Base-by-base conservation (phyloP, 1,140 invertebrate species). In the Antheraea mylitta region DNA sequence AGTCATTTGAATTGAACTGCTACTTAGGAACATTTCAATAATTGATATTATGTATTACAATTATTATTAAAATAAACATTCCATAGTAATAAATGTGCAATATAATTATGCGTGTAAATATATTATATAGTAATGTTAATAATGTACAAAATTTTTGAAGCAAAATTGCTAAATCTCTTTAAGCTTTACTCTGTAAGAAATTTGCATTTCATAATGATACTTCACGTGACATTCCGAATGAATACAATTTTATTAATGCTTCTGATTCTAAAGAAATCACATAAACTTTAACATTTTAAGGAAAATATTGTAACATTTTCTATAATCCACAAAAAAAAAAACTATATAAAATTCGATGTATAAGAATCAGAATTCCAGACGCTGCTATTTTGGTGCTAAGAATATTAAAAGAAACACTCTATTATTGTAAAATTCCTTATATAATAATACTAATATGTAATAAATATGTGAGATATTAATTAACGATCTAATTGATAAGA, bases 1-100 rank as follows among this genome's bases (percentile, higher is more conserved):
- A 53, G 45, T 64, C 22, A 65, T 65, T 45, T 65, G 38, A 36
- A 65, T 65, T 19, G 64, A 65, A 38, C 45, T 65, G 64, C 38
- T 65, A 19, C 48, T 65, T 45, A 48, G 16, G 18, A 22, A 63
- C 38, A 11, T 53, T 53, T 53, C 45, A 13, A 53, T 42, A 42
- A 42, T 67, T 38, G 30, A 68, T 45, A 11, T 4, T 36, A 36
- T 42, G 66, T 53, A 63, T 53, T 53, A 53, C 42, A 45, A 48
- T 45, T 63, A 48, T 63, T 42, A 45, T 42, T 68, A 42, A 36
- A 62, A 48, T 76, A 64, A 80, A 89, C 87, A 91, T 91, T 91
- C 87, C 87, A 85, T 90, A 87, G 77, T 79, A 83, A 84, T 86
- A 84, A 83, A 76, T 80, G 87, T 91, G 89, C 89, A 91, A 91